Conservation (phyloP, 2,888 invertebrate genomes). For the Phaonia tiefii region DNA sequence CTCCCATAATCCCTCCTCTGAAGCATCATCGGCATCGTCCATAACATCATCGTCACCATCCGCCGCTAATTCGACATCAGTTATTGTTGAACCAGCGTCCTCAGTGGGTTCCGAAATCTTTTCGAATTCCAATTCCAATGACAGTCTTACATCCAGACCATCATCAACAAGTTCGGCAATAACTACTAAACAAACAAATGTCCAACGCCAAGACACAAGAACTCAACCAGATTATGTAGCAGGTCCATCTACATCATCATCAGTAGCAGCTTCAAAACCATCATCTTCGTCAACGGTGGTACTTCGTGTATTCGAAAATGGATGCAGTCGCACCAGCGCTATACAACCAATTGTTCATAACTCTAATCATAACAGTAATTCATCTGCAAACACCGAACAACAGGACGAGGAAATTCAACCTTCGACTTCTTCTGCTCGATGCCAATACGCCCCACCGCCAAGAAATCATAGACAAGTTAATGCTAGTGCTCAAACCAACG, state of each 20-base stretch:
- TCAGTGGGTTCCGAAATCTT: slow-evolving; percentile 71
- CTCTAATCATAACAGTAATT: slow-evolving; percentile 58
- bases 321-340: slow-evolving; percentile 76
- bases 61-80: slow-evolving; percentile 62
- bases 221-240: slow-evolving; percentile 48
- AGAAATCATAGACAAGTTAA: slow-evolving; percentile 75
- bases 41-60: slow-evolving; percentile 48
- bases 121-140: slow-evolving; percentile 78
- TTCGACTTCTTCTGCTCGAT: slow-evolving; percentile 77
- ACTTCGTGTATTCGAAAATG: slow-evolving; percentile 67
- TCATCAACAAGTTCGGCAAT: slow-evolving; percentile 70
- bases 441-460: slow-evolving; percentile 76
- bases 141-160: slow-evolving; percentile 72
- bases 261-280: slow-evolving; percentile 62
- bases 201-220: slow-evolving; percentile 33
- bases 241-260: slow-evolving; percentile 64
- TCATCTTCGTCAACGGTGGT: slow-evolving; percentile 36
- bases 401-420: slow-evolving; percentile 72
- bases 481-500: slow-evolving; percentile 77
- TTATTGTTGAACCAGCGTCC: slow-evolving; percentile 70
- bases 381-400: slow-evolving; percentile 45
- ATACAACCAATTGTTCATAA: slow-evolving; percentile 62
- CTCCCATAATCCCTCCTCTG: slow-evolving; percentile 27
- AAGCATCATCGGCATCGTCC: slow-evolving; percentile 48
- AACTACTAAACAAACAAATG: slow-evolving; percentile 53